Percentiles rank a stretch among this genome's conserved stretches.
These are phyloP conservation scores for Oxyura jamaicensis DNA, from an alignment of 2,113 vertebrate genomes.

Conservation along the genomic window DNA sequence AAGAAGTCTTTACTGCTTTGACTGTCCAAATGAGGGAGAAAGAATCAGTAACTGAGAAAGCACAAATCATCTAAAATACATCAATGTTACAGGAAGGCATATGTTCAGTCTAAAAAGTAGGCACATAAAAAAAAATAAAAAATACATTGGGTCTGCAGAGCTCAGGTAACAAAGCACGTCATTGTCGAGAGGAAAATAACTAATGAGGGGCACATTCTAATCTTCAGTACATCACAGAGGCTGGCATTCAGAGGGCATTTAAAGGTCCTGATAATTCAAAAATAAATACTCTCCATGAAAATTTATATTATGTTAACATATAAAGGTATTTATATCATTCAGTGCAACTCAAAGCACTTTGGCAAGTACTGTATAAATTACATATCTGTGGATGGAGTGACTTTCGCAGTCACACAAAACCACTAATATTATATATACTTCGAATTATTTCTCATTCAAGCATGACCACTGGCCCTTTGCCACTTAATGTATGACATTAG, in stretches of 20 bases:
- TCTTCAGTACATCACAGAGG: neutral
- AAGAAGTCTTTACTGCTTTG: neutral
- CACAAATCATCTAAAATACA: neutral
- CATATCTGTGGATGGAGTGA: neutral
- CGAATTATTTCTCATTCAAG: constrained; percentile 6
- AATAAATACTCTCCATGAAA: neutral
- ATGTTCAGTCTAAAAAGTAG: neutral
- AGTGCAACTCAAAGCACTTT: neutral
- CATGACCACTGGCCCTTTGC: neutral
- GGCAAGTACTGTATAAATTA: neutral
- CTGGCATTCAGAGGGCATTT: neutral
- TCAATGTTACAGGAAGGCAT: neutral
- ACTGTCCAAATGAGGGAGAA: neutral
- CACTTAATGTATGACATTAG: neutral
- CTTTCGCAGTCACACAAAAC: neutral
- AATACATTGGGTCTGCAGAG: neutral
- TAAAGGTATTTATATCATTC: neutral
- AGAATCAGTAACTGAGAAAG: neutral
- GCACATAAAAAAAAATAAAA: neutral
- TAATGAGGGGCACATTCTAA: neutral
- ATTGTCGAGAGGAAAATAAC: neutral
- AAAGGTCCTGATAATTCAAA: neutral
- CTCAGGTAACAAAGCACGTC: neutral
- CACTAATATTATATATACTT: neutral
- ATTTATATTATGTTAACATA: neutral